Evolutionary conservation across 92 coral and sea anemone species (phyloP).

Genomic region (Porites divaricata): DNA sequence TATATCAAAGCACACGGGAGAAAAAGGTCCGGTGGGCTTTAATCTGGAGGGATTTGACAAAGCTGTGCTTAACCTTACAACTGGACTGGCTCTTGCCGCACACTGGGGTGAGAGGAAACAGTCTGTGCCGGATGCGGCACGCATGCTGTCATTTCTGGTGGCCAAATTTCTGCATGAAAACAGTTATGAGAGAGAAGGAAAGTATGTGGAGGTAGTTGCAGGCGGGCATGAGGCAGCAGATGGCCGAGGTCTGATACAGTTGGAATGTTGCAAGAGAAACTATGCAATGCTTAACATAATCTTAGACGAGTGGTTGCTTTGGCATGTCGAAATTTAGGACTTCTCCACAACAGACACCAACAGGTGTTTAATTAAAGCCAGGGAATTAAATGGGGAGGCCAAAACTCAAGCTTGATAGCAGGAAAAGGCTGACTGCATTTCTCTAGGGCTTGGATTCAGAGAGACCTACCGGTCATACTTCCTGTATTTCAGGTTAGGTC

Average conservation of each 20-base stretch:
- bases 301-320: constrained; percentile 84
- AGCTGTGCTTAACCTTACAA: constrained; percentile 47
- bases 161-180: constrained; percentile 51
- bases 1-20: constrained; percentile 56
- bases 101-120: constrained; percentile 67
- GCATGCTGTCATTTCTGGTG: constrained; percentile 67
- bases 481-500: too few relatives aligned
- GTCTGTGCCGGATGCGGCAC: constrained; percentile 68
- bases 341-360: constrained; percentile 71
- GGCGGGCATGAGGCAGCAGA: constrained; percentile 90
- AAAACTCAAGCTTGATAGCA: too few relatives aligned
- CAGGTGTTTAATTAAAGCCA: constrained; percentile 28
- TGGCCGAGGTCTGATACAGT: constrained; percentile 67
- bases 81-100: constrained; percentile 68
- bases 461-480: too few relatives aligned
- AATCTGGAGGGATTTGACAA: constrained; percentile 67
- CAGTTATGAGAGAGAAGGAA: constrained; percentile 49
- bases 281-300: constrained; percentile 78
- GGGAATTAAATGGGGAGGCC: too few relatives aligned
- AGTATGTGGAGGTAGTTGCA: constrained; percentile 58
- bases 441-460: too few relatives aligned
- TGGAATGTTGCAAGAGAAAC: constrained; percentile 66
- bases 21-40: constrained; percentile 51
- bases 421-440: too few relatives aligned
- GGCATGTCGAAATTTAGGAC: constrained; percentile 62